phyloP scores from a whole-genome alignment of 1,140 invertebrate species.

The Chironomus striatipennis region DNA sequence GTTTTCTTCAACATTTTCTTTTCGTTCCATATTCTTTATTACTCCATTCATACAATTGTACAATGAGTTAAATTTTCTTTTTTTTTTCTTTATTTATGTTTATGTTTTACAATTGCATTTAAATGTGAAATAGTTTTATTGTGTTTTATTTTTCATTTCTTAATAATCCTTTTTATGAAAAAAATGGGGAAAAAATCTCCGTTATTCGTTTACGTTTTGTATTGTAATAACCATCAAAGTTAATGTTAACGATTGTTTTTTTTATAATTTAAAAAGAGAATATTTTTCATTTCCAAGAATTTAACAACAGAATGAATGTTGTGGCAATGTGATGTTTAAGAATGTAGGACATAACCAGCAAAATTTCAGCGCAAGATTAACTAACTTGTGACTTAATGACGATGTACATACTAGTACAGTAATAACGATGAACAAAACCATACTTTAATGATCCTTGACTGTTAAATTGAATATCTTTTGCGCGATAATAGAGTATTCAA shows the following conservation, averaged over 20 bases:
- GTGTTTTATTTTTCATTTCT: not conserved
- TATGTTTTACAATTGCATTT: not conserved
- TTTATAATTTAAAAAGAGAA: not conserved
- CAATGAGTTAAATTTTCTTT: conserved; percentile 15
- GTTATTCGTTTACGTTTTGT: no score
- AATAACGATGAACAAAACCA: not conserved
- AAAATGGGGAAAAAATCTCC: no score
- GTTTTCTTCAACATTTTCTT: not conserved
- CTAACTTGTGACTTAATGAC: not conserved
- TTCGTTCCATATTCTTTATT: conserved; percentile 7
- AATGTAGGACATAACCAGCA: not conserved
- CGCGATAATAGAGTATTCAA: conserved; percentile 73
- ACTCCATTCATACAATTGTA: not conserved
- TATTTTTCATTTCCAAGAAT: not conserved
- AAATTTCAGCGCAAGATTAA: not conserved
- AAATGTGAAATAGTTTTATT: not conserved
- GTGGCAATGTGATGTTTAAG: not conserved
- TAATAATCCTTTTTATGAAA: no score
- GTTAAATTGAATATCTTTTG: conserved; percentile 49
- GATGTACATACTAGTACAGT: not conserved
- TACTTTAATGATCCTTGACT: conserved; percentile 28
- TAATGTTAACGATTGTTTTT: not conserved
- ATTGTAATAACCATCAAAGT: no score
- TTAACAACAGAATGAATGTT: not conserved
- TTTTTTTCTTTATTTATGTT: not conserved